Conservation (phyloP, 1,140 invertebrate genomes). For the Myzus persicae region DNA sequence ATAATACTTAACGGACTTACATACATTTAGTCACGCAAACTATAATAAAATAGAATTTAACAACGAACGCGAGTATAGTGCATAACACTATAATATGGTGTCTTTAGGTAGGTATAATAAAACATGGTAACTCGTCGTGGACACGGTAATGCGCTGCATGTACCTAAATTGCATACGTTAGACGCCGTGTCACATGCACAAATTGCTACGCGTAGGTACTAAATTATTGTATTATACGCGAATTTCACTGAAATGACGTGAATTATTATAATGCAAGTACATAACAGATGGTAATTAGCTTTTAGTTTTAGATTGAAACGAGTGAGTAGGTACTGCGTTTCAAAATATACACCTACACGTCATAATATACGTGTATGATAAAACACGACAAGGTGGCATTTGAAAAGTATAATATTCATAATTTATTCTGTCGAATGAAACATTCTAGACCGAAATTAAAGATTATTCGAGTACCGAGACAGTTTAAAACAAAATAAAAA, state of each 20-base stretch:
- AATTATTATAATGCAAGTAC: background rate
- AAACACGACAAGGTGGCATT: background rate
- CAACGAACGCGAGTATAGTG: background rate
- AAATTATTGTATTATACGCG: background rate
- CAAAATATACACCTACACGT: background rate
- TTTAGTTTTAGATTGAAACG: background rate
- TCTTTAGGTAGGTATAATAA: background rate
- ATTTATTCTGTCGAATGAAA: background rate
- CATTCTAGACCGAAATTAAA: background rate
- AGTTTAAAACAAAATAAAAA: background rate
- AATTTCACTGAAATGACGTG: background rate
- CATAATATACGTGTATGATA: background rate
- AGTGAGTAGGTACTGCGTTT: background rate
- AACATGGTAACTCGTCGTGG: background rate
- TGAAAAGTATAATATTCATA: background rate
- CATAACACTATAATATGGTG: background rate
- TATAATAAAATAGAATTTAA: constrained; percentile 26
- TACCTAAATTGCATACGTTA: constrained; percentile 47
- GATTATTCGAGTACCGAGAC: background rate
- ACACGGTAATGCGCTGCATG: background rate
- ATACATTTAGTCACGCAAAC: constrained; percentile 20
- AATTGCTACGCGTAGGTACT: background rate
- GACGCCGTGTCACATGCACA: constrained; percentile 39
- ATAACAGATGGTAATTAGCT: background rate
- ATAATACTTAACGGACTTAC: constrained; percentile 6